phyloP scores from a whole-genome alignment of 1,140 invertebrate species.

The Drosophila mayri region DNA sequence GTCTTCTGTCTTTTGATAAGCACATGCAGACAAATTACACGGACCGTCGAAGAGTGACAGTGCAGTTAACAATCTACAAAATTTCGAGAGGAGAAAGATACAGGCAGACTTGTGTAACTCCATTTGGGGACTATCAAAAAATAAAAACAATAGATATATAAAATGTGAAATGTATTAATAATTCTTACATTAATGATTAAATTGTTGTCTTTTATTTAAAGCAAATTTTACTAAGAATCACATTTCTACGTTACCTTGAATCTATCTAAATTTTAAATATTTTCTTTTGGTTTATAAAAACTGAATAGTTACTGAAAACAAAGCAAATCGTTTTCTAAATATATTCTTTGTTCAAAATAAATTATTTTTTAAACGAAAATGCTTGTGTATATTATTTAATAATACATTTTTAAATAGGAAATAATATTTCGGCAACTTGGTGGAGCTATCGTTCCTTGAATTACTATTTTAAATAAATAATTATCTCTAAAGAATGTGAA shows the following conservation, averaged over 20 bases:
- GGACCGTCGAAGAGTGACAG: slow-evolving; percentile 36
- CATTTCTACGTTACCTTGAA: not conserved
- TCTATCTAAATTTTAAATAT: not conserved
- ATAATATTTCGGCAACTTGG: not conserved
- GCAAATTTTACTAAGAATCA: not conserved
- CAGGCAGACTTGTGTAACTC: not conserved
- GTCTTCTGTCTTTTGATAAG: slow-evolving; percentile 47
- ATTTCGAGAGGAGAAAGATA: slow-evolving; percentile 23
- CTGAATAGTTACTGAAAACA: not conserved
- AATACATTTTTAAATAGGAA: not conserved
- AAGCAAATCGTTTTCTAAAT: not conserved
- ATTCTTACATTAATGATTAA: accelerated
- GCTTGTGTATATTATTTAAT: too few relatives aligned
- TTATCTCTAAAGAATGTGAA: too few relatives aligned
- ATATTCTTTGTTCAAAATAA: not conserved
- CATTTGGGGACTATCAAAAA: not conserved
- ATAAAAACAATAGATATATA: too few relatives aligned
- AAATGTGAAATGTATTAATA: not conserved
- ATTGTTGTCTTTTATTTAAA: not conserved
- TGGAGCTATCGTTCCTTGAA: not conserved
- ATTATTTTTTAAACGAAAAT: too few relatives aligned
- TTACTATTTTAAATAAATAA: not conserved
- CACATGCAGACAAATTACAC: slow-evolving; percentile 63
- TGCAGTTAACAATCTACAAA: slow-evolving; percentile 40
- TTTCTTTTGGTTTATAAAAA: not conserved